Base-by-base conservation (phyloP, 2,797 vertebrate genomes). In the Ctenopoma multispine region DNA sequence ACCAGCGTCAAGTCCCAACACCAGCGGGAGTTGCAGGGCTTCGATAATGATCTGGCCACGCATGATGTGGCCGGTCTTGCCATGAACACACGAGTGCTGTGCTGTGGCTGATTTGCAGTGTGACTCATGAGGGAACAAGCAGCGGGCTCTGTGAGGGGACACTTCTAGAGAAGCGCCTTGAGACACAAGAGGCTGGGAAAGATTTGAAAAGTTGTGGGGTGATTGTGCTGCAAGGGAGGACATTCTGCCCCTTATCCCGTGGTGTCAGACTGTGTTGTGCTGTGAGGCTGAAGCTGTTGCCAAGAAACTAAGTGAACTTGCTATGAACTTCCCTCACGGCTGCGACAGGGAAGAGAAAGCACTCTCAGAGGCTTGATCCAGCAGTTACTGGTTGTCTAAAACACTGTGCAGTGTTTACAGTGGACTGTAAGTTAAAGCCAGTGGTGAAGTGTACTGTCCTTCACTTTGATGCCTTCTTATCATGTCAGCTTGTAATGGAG, bases 281-380 rank as follows among this genome's bases (percentile, higher is more conserved):
- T 36, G 44, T n/a, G 57, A 73, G 75, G 53, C 81, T 63, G 55
- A 62, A 73, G 70, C 76, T 78, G 85, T 88, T 91, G 83, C 82
- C 86, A 90, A 89, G 88, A 81, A 87, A 86, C 81, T 59, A 72
- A 63, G 79, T 82, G 74, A 90, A 89, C 83, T 84, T 74, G 67
- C 58, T 34, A 10, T 88, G 78, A 89, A 89, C 83, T 85, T 87
- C 66, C 80, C 71, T 41, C 44, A 20, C 3, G 27, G 63, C 63
- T 38, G 43, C 9, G 40, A 55, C 50, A 53, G 49, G 51, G 23
- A 68, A 57, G 63, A 14, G 47, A 47, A 63, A 62, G 48, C 40
- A 17, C 17, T 64, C 53, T 62, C 13, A 1, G 21, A 71, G 53
- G 57, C n/a, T 56, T 41, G 18, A 46, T n/a, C 40, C 20, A 68